Percentiles rank a stretch among this genome's conserved stretches.
phyloP scores from a whole-genome alignment of 1,140 invertebrate species.

The Drosophila sproati region DNA sequence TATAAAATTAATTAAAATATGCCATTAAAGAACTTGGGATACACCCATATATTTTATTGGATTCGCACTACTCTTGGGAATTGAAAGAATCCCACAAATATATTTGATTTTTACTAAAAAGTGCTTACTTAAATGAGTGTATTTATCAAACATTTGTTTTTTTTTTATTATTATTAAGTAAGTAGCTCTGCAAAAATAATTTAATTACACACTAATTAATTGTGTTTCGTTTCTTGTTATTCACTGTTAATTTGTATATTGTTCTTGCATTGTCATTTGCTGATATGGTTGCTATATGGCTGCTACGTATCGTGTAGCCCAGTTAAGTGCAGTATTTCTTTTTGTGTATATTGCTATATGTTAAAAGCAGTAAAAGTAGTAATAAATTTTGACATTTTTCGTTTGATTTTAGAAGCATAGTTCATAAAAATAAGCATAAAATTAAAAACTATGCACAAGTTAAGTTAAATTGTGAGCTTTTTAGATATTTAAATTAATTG shows the following conservation, averaged over 20 bases:
- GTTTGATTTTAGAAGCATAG: conserved; percentile 26
- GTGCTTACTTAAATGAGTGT: conserved; percentile 23
- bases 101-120: conserved; percentile 4
- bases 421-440: conserved; percentile 33
- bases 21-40: conserved; percentile 3
- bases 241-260: conserved; percentile 25
- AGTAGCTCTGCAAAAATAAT: conserved; percentile 49
- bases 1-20: conserved; percentile 18
- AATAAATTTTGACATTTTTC: conserved; percentile 16
- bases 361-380: conserved; percentile 9
- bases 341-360: conserved; percentile 12
- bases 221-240: conserved; percentile 28
- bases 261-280: conserved; percentile 70
- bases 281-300: conserved; percentile 69
- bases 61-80: neutral
- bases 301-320: conserved; percentile 44
- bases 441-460: conserved; percentile 18
- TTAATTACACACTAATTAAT: conserved; percentile 25
- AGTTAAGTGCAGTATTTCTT: conserved; percentile 46
- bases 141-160: conserved; percentile 31
- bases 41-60: conserved; percentile 7
- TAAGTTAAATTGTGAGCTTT: conserved; percentile 26
- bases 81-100: neutral
- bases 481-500: conserved; percentile 22
- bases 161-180: conserved; percentile 21